A percentile compares a stretch with the other conserved stretches of the same genome.
Evolutionary conservation across 2,888 invertebrate species (phyloP).

Genomic region (Sericinus montela): DNA sequence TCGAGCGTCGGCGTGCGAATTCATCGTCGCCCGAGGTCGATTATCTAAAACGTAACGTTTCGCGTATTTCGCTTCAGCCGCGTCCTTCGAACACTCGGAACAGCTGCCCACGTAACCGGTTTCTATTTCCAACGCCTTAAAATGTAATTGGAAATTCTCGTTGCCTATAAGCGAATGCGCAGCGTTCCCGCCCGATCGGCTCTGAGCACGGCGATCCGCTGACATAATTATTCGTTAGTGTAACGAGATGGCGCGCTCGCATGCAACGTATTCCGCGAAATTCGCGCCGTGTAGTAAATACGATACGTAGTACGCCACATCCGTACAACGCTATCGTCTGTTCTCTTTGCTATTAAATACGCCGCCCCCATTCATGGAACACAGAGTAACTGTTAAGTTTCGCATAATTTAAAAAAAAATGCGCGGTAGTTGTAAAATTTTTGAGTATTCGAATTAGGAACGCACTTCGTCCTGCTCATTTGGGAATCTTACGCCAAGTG

Average conservation of each 20-base stretch:
- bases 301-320: slow-evolving; percentile 48
- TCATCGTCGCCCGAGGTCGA: slow-evolving; percentile 59
- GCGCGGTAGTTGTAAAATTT: neutral
- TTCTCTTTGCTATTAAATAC: neutral
- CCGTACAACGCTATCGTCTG: slow-evolving; percentile 40
- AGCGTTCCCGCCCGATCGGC: slow-evolving; percentile 36
- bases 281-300: slow-evolving; percentile 50
- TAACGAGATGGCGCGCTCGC: slow-evolving; percentile 57
- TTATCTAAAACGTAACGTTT: slow-evolving; percentile 58
- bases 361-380: slow-evolving; percentile 49
- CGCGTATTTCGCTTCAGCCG: slow-evolving; percentile 43
- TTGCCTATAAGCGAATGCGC: slow-evolving; percentile 26
- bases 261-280: slow-evolving; percentile 55
- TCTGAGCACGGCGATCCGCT: slow-evolving; percentile 40
- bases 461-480: slow-evolving; percentile 63
- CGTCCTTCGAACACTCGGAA: slow-evolving; percentile 56
- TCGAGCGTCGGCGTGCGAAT: slow-evolving; percentile 68
- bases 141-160: slow-evolving; percentile 53
- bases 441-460: no score
- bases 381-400: neutral
- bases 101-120: slow-evolving; percentile 66
- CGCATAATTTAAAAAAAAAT: no score
- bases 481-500: slow-evolving; percentile 69
- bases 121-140: slow-evolving; percentile 59
- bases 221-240: slow-evolving; percentile 69